Evolutionary conservation across 1,140 invertebrate genomes (phyloP).

Genomic region (Drosophila sproati): DNA sequence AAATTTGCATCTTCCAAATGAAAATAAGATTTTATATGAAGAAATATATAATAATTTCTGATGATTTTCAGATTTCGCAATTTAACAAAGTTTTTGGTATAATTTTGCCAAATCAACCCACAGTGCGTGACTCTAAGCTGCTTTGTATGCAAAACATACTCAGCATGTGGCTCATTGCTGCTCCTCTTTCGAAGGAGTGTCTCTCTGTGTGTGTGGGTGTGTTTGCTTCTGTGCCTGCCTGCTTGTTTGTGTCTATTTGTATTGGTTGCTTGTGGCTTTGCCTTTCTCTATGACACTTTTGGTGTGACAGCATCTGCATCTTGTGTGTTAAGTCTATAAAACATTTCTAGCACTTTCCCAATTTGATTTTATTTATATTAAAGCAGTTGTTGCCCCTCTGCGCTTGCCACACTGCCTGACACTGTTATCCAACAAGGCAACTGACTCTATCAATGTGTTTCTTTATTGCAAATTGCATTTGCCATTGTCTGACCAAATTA

Average conservation of each 20-base stretch:
- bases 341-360: slow-evolving; percentile 46
- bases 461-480: slow-evolving; percentile 38
- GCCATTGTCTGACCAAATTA: slow-evolving; percentile 5
- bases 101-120: background rate
- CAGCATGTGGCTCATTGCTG: slow-evolving; percentile 16
- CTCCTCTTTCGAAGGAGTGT: slow-evolving; percentile 7
- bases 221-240: slow-evolving; percentile 6
- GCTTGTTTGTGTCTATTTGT: background rate
- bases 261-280: slow-evolving; percentile 14
- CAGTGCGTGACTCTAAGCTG: background rate
- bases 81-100: background rate
- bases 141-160: slow-evolving; percentile 24
- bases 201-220: slow-evolving; percentile 13
- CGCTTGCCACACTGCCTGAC: slow-evolving; percentile 21
- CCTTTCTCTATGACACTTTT: slow-evolving; percentile 41
- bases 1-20: no score
- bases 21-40: no score
- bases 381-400: slow-evolving; percentile 18
- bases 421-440: slow-evolving; percentile 23
- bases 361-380: slow-evolving; percentile 51
- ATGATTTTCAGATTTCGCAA: no score
- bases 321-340: slow-evolving; percentile 34
- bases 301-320: slow-evolving; percentile 45
- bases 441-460: slow-evolving; percentile 26
- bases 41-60: no score